Conservation (phyloP, 1,140 invertebrate species). For the Trichoplusia ni region DNA sequence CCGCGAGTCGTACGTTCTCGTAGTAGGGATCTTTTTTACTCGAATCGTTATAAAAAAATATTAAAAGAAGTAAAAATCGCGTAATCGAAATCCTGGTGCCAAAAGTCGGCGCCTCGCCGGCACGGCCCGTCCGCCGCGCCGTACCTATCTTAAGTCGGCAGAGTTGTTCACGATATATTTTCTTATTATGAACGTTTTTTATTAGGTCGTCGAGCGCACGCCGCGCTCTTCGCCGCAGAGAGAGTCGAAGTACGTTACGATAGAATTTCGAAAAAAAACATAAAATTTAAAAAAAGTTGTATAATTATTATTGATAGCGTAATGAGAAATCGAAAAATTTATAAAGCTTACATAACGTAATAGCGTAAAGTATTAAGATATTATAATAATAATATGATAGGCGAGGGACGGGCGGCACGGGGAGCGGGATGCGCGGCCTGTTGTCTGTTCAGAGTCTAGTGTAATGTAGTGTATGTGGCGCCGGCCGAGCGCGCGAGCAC, state of each 20-base stretch:
- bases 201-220: constrained; percentile 69
- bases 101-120: constrained; percentile 80
- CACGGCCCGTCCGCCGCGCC: constrained; percentile 79
- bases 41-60: constrained; percentile 79
- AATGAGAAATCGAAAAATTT: constrained; percentile 80
- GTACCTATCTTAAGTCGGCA: constrained; percentile 79
- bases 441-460: constrained; percentile 47
- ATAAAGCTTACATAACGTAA: constrained; percentile 81
- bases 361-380: constrained; percentile 81
- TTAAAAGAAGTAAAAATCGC: constrained; percentile 74
- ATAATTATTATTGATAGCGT: constrained; percentile 81
- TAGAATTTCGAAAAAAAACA: constrained; percentile 80
- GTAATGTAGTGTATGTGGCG: constrained; percentile 21
- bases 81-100: constrained; percentile 81
- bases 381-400: constrained; percentile 72
- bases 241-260: constrained; percentile 77
- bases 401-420: constrained; percentile 65
- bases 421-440: constrained; percentile 55
- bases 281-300: constrained; percentile 82
- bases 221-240: constrained; percentile 69
- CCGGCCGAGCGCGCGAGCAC: neutral
- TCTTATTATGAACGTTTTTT: constrained; percentile 82
- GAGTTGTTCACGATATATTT: constrained; percentile 81
- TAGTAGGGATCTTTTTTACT: constrained; percentile 74
- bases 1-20: constrained; percentile 44